A percentile compares a stretch with the other conserved stretches of the same genome.
phyloP scores from a whole-genome alignment of 2,888 invertebrate species.

The Pheosia tremula region DNA sequence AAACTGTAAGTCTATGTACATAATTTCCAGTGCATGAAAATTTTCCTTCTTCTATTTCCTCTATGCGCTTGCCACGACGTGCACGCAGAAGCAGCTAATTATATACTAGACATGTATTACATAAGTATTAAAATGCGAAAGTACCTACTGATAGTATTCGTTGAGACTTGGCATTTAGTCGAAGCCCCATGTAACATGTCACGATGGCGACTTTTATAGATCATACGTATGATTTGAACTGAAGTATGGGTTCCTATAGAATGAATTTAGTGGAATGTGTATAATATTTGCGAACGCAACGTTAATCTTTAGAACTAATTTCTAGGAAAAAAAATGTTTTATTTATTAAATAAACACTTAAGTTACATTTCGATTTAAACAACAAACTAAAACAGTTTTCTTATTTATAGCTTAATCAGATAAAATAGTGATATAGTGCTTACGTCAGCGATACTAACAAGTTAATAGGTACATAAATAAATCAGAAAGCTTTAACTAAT shows the following conservation, averaged over 20 bases:
- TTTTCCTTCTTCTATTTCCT: slow-evolving; percentile 14
- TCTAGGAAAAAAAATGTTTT: slow-evolving; percentile 41
- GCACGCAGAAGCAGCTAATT: neutral
- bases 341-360: slow-evolving; percentile 39
- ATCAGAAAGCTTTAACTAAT: slow-evolving; percentile 73
- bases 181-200: slow-evolving; percentile 11
- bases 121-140: slow-evolving; percentile 15
- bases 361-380: slow-evolving; percentile 29
- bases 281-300: slow-evolving; percentile 48
- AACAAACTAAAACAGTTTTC: slow-evolving; percentile 26
- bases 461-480: slow-evolving; percentile 48
- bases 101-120: slow-evolving; percentile 7
- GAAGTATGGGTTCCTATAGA: slow-evolving; percentile 79
- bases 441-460: slow-evolving; percentile 51
- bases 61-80: slow-evolving; percentile 3
- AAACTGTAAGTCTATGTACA: slow-evolving; percentile 25
- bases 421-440: slow-evolving; percentile 40
- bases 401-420: slow-evolving; percentile 14
- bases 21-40: slow-evolving; percentile 40
- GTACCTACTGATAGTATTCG: slow-evolving; percentile 24
- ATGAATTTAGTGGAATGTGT: slow-evolving; percentile 64
- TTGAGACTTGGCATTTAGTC: slow-evolving; percentile 15
- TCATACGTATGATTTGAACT: slow-evolving; percentile 71
- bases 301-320: slow-evolving; percentile 48
- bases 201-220: slow-evolving; percentile 32